phyloP scores from a whole-genome alignment of 2,113 vertebrate species.

The Pogona vitticeps region DNA sequence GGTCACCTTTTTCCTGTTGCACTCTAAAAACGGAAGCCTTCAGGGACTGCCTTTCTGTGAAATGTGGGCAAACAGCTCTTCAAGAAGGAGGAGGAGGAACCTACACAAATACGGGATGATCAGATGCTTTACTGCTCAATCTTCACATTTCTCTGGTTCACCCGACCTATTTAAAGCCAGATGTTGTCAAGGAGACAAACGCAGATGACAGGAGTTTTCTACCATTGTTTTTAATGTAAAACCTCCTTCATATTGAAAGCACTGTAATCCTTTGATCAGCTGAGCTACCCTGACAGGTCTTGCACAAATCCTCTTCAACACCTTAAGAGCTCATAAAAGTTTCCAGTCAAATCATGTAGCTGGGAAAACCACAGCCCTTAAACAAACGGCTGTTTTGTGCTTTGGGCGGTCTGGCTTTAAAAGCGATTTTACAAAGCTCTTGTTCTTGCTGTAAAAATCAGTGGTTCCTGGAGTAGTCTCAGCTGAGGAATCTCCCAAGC shows the following conservation, averaged over 20 bases:
- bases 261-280: conserved; percentile 11
- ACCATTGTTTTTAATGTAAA: conserved; percentile 26
- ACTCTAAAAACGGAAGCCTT: conserved; percentile 44
- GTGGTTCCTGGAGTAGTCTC: neutral
- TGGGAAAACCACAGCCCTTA: conserved; percentile 9
- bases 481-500: neutral
- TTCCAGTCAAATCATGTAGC: neutral
- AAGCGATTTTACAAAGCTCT: neutral
- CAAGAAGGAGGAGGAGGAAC: too few relatives aligned
- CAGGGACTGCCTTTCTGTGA: neutral
- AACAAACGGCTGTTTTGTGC: conserved; percentile 11
- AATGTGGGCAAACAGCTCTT: neutral
- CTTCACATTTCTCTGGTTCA: conserved; percentile 16
- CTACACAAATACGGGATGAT: neutral
- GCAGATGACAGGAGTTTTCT: neutral
- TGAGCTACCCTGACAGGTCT: conserved; percentile 5
- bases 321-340: neutral
- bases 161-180: neutral
- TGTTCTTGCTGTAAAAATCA: neutral
- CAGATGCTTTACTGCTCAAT: neutral
- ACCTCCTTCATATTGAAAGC: neutral
- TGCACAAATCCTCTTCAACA: neutral
- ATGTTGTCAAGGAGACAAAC: conserved; percentile 24
- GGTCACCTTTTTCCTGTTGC: conserved; percentile 1
- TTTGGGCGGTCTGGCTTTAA: neutral